These are phyloP conservation scores for Chromobotia macracanthus DNA, from an alignment of 2,797 vertebrate species.

Conservation along the genomic window DNA sequence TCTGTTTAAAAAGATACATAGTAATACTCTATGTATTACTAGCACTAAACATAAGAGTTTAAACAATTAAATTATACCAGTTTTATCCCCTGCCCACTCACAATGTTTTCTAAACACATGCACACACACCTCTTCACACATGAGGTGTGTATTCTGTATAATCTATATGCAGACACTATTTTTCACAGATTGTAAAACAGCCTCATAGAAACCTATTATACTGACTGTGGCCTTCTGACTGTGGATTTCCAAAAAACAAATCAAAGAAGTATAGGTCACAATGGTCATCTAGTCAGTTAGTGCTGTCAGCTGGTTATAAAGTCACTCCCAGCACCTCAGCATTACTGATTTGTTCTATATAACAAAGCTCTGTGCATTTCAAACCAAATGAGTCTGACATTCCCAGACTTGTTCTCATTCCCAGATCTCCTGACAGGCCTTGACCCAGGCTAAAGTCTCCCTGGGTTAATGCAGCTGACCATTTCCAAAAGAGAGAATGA, in stretches of 20 bases:
- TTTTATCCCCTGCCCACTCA: background rate
- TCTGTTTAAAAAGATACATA: background rate
- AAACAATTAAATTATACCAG: background rate
- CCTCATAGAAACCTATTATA: background rate
- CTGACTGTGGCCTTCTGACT: background rate
- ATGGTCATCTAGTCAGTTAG: background rate
- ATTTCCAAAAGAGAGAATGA: constrained; percentile 39
- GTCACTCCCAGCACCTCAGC: background rate
- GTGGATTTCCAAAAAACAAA: background rate
- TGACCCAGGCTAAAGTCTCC: constrained; percentile 28
- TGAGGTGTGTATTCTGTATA: background rate
- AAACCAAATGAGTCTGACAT: constrained; percentile 20
- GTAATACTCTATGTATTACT: background rate
- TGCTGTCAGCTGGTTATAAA: background rate
- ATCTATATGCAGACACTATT: background rate
- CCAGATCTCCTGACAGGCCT: background rate
- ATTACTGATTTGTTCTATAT: background rate
- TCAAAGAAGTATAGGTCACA: background rate
- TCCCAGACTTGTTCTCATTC: constrained; percentile 10
- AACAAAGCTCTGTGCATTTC: constrained; percentile 11
- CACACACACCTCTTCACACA: background rate
- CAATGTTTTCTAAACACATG: background rate
- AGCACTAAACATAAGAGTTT: constrained; percentile 1
- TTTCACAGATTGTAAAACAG: background rate
- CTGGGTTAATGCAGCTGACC: constrained; percentile 22